Conservation (phyloP, 2,888 invertebrate genomes). For the Torymus texanus region DNA sequence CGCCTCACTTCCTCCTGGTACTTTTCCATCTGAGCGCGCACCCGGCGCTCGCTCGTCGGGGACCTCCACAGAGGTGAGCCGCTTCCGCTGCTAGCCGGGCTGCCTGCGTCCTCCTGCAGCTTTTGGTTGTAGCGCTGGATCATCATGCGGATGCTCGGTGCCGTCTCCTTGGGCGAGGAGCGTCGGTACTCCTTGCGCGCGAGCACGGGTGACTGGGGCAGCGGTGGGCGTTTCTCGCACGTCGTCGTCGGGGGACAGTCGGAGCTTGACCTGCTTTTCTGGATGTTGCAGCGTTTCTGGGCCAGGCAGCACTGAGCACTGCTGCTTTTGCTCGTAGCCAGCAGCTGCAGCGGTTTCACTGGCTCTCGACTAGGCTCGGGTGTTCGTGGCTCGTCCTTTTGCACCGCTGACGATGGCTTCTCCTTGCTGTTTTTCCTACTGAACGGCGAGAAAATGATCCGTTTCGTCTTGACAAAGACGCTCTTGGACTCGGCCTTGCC, state of each 20-base stretch:
- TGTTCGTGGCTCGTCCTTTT: conserved; percentile 18
- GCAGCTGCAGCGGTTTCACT: background rate
- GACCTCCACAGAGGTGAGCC: conserved; percentile 82
- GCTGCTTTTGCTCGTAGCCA: background rate
- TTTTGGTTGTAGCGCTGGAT: conserved; percentile 81
- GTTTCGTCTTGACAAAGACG: conserved; percentile 87
- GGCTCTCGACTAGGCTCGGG: background rate
- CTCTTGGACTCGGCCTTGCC: conserved; percentile 74
- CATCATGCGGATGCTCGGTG: conserved; percentile 84
- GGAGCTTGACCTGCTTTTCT: conserved; percentile 59
- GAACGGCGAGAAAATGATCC: conserved; percentile 87
- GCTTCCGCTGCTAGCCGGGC: conserved; percentile 77
- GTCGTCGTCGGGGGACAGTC: conserved; percentile 52
- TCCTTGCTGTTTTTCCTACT: conserved; percentile 73
- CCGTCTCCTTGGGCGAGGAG: conserved; percentile 79
- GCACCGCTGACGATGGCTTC: conserved; percentile 35
- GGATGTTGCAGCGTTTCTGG: conserved; percentile 16
- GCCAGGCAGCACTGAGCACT: too few species aligned
- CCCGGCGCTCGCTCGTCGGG: conserved; percentile 79
- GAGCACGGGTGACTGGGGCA: conserved; percentile 78
- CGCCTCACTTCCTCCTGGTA: conserved; percentile 75
- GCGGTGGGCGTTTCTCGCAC: conserved; percentile 75
- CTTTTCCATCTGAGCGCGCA: conserved; percentile 76
- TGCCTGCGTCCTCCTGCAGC: conserved; percentile 60
- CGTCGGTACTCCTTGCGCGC: conserved; percentile 74